A percentile compares a stretch with the other conserved stretches of the same genome.
Evolutionary conservation across 1,140 invertebrate genomes (phyloP).

Genomic region (Lasioglossum baleicum): DNA sequence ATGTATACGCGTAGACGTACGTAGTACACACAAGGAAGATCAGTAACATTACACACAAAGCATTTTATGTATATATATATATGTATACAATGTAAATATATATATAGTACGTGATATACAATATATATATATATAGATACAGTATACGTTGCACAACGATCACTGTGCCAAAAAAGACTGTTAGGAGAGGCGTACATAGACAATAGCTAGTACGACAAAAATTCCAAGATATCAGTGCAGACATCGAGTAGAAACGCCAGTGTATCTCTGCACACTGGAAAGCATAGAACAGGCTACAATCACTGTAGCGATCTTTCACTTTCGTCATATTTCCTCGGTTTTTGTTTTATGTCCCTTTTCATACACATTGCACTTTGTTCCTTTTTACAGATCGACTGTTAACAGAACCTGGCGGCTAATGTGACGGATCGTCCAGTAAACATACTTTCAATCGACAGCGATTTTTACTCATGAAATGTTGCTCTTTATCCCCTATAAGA

Average conservation of each 20-base stretch:
- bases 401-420: not conserved
- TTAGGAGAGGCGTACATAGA: conserved; percentile 70
- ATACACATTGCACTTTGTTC: not conserved
- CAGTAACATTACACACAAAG: conserved; percentile 72
- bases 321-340: conserved; percentile 29
- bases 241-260: conserved; percentile 74
- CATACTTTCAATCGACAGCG: not conserved
- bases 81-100: conserved; percentile 55
- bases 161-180: conserved; percentile 59
- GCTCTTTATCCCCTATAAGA: not conserved
- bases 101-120: conserved; percentile 49
- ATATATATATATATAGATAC: conserved; percentile 53
- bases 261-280: conserved; percentile 74
- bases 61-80: conserved; percentile 60
- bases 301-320: conserved; percentile 37
- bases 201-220: conserved; percentile 78
- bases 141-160: conserved; percentile 63
- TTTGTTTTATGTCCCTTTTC: conserved; percentile 15
- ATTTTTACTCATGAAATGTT: not conserved
- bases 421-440: conserved; percentile 6
- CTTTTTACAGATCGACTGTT: conserved; percentile 7
- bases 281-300: conserved; percentile 71
- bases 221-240: conserved; percentile 73
- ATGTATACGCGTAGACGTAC: conserved; percentile 39
- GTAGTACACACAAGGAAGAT: conserved; percentile 62